A percentile compares a stretch with the other conserved stretches of the same genome.
Evolutionary conservation across 2,888 invertebrate genomes (phyloP).

Genomic region (Leptopilina syphax): DNA sequence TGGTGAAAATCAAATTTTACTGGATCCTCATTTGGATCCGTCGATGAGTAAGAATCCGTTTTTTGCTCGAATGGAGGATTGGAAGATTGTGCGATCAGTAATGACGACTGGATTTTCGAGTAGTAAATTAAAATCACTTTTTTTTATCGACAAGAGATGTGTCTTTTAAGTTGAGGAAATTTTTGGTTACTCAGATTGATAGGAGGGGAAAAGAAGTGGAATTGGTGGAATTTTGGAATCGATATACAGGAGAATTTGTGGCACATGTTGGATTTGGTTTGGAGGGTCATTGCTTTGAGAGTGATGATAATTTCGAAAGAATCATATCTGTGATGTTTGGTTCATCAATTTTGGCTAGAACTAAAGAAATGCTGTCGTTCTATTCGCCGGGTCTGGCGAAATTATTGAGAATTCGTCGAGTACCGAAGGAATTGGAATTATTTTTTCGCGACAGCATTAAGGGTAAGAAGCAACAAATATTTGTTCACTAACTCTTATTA

Average conservation of each 20-base stretch:
- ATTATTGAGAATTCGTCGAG: slow-evolving; percentile 25
- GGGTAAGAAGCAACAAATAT: background rate
- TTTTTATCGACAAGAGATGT: slow-evolving; percentile 24
- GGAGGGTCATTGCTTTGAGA: slow-evolving; percentile 57
- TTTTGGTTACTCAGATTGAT: slow-evolving; percentile 12
- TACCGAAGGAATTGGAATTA: background rate
- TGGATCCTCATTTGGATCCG: slow-evolving; percentile 57
- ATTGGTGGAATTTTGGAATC: slow-evolving; percentile 48
- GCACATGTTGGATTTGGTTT: slow-evolving; percentile 57
- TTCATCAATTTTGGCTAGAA: background rate
- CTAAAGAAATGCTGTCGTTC: slow-evolving; percentile 10
- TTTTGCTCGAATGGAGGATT: slow-evolving; percentile 56
- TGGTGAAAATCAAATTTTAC: slow-evolving; percentile 53
- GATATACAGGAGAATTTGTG: slow-evolving; percentile 55
- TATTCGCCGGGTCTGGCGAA: slow-evolving; percentile 4
- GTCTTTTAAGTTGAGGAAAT: slow-evolving; percentile 40
- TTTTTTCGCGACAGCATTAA: slow-evolving; percentile 9
- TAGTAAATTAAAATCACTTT: slow-evolving; percentile 45
- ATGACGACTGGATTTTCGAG: slow-evolving; percentile 45
- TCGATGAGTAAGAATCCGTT: slow-evolving; percentile 61
- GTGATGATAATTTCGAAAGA: slow-evolving; percentile 35
- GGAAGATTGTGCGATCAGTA: slow-evolving; percentile 55
- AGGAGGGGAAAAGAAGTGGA: slow-evolving; percentile 59
- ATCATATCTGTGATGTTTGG: slow-evolving; percentile 48
- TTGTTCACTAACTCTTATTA: no score